Evolutionary conservation across 1,140 invertebrate species (phyloP), one percentile per base, ranked within the genome.

Genomic region (Heliothis virescens): DNA sequence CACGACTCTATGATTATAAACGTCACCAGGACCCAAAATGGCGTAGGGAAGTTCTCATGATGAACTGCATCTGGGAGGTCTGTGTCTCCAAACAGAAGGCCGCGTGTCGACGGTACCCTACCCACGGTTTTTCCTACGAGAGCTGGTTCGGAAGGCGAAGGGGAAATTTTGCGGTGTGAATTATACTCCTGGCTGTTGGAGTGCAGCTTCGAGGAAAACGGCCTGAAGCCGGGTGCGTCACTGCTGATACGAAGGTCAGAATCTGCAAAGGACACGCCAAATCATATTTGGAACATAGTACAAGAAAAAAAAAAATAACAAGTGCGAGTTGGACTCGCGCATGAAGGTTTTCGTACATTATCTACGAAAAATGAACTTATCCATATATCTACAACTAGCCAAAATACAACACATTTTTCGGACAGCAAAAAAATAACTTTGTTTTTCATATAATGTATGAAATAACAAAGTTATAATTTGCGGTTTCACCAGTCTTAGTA

Each of bases 41-140:
- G 95, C 94, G 41, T 95, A 0, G 98, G 98, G 90, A 98, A 98
- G 77, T 97, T 96, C 12, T 90, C 96, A 91, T 98, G 96, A 95
- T 99, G 98, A 1, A 99, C 94, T 12, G 98, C 97, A 94, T 99
- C 97, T 0, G 98, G 98, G 95, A 99, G 86, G 97, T 98, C 93
- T 99, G 98, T 0, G 98, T 98, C 93, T 99, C 98, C 50, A 99
- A 94, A 88, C 98, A 99, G 81, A 99, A 97, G 1, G 97, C 98
- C 0, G 96, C 97, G 83, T 99, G 98, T 82, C 96, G 96, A 13
- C 95, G 95, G 88, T 99, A 99, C 0, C 90, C 87, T 0, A 93
- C 94, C 12, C 96, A n/a, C 96, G 1, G 94, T 91, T 94, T 99
- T 98, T 3, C 98, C 98, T 12, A 89, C 47, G 2, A 97, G 89